A percentile compares a stretch with the other conserved stretches of the same genome.
Evolutionary conservation across 2,888 invertebrate species (phyloP).

Genomic region (Eristalis intricaria): DNA sequence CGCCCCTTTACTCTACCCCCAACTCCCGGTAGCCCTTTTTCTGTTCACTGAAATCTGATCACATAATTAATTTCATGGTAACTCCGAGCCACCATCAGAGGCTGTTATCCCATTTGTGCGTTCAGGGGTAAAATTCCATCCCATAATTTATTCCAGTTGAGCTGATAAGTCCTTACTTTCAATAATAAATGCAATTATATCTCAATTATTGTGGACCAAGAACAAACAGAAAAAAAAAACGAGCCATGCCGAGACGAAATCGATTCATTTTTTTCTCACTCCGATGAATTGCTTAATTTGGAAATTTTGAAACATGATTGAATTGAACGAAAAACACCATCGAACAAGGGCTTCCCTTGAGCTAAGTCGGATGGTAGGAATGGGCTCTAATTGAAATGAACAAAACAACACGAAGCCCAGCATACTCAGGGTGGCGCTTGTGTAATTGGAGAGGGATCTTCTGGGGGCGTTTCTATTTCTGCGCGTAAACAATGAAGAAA

Average conservation of each 20-base stretch:
- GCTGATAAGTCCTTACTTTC: neutral
- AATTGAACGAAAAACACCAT: neutral
- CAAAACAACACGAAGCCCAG: neutral
- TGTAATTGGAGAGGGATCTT: neutral
- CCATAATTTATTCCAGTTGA: neutral
- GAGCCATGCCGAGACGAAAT: neutral
- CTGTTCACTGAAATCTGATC: neutral
- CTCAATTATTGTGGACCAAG: neutral
- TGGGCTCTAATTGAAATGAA: neutral
- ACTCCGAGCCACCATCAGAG: neutral
- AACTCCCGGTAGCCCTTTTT: neutral
- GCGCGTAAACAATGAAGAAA: neutral
- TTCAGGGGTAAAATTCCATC: neutral
- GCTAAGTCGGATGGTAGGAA: neutral
- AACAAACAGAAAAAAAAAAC: neutral
- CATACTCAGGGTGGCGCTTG: neutral
- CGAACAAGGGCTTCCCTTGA: neutral
- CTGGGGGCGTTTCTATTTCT: neutral
- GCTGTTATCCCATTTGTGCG: neutral
- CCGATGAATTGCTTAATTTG: neutral
- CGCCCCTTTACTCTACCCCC: too few relatives aligned
- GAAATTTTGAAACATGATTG: neutral
- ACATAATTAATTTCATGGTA: neutral
- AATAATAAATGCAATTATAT: neutral
- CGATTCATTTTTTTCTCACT: neutral